A percentile compares a stretch with the other conserved stretches of the same genome.
Evolutionary conservation across 2,888 invertebrate genomes (phyloP).

Genomic region (Gymnosoma rotundatum): DNA sequence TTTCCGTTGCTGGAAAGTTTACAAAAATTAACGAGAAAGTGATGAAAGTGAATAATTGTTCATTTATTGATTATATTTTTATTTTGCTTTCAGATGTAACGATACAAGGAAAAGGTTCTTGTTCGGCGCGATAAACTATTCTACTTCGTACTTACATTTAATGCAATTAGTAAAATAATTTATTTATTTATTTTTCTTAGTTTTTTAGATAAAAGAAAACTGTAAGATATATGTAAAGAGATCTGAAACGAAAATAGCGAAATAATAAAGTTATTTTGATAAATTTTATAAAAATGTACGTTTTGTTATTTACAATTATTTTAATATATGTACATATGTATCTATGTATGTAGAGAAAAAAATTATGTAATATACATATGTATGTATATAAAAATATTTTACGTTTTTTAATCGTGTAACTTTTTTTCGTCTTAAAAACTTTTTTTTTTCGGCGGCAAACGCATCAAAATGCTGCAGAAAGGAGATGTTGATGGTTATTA

Average conservation of each 20-base stretch:
- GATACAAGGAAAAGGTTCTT: conserved; percentile 80
- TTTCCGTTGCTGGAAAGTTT: neutral
- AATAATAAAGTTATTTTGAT: conserved; percentile 25
- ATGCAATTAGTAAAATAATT: conserved; percentile 59
- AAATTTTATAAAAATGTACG: neutral
- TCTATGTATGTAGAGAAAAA: too few species aligned
- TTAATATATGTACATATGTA: too few species aligned
- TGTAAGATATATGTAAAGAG: conserved; percentile 24
- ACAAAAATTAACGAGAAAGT: conserved; percentile 22
- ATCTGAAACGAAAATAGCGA: conserved; percentile 15
- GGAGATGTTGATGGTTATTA: too few species aligned
- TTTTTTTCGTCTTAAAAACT: too few species aligned
- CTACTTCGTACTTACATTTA: neutral
- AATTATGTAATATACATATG: too few species aligned
- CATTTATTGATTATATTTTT: conserved; percentile 16
- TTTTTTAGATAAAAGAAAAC: conserved; percentile 27
- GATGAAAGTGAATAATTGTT: conserved; percentile 2
- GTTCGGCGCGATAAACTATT: conserved; percentile 75
- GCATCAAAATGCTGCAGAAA: too few species aligned
- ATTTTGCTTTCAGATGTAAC: conserved; percentile 76
- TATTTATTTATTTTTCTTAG: conserved; percentile 55
- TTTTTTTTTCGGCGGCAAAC: too few species aligned
- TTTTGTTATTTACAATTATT: too few species aligned
- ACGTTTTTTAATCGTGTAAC: too few species aligned
- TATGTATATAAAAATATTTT: too few species aligned